These are phyloP conservation scores for Pseudoatta argentina DNA, from an alignment of 1,140 invertebrate genomes.

Conservation along the genomic window DNA sequence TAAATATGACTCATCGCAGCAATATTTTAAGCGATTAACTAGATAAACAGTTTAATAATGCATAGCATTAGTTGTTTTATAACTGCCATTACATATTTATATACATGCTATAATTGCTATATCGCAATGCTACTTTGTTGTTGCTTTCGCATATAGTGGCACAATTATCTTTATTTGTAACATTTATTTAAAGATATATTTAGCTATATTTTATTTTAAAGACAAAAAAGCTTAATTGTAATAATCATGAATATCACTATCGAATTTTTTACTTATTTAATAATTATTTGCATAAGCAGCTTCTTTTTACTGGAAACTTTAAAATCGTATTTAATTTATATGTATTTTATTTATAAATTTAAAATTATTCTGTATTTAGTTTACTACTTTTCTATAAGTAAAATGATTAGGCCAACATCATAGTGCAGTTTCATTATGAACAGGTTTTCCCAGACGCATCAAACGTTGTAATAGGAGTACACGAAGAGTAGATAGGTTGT, in stretches of 20 bases:
- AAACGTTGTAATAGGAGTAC: constrained; percentile 78
- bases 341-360: not conserved
- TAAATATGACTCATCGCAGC: constrained; percentile 5
- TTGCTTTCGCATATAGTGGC: not conserved
- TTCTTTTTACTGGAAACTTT: constrained; percentile 1
- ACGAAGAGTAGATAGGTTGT: constrained; percentile 63
- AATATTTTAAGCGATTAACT: constrained; percentile 27
- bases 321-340: constrained; percentile 18
- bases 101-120: not conserved
- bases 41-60: constrained; percentile 4
- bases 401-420: constrained; percentile 45
- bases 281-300: not conserved
- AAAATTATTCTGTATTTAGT: not conserved
- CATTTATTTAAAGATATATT: constrained; percentile 14
- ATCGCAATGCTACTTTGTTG: not conserved
- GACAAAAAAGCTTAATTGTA: not conserved
- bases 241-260: not conserved
- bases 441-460: constrained; percentile 59
- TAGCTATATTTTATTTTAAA: constrained; percentile 13
- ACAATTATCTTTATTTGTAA: constrained; percentile 29
- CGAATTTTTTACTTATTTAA: not conserved
- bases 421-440: constrained; percentile 63
- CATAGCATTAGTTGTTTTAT: constrained; percentile 20
- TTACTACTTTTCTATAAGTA: constrained; percentile 18
- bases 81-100: constrained; percentile 26